Evolutionary conservation across 2,113 vertebrate genomes (phyloP).

Genomic region (Gnathonemus longibarbis): DNA sequence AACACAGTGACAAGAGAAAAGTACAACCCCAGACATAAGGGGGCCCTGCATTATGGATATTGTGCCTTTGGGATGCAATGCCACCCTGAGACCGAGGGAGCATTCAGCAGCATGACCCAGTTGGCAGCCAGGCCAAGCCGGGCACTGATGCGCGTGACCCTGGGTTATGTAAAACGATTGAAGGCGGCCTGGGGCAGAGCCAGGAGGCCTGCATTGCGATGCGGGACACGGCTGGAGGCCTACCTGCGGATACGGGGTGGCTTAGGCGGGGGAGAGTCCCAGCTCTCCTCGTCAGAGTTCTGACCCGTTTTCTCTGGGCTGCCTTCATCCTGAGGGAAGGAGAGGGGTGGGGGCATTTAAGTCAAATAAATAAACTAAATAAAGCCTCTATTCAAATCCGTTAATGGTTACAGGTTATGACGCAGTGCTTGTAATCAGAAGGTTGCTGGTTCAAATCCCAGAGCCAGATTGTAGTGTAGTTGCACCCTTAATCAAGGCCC

Average conservation of each 20-base stretch:
- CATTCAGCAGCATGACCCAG: not conserved
- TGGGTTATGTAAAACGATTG: not conserved
- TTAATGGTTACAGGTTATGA: not conserved
- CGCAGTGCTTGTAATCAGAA: not conserved
- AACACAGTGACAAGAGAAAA: not conserved
- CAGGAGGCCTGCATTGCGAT: not conserved
- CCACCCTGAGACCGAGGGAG: not conserved
- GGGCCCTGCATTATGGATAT: not conserved
- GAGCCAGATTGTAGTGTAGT: not conserved
- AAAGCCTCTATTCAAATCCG: not conserved
- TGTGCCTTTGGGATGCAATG: not conserved
- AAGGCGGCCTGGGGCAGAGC: not conserved
- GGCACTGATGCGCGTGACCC: not conserved
- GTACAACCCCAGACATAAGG: not conserved
- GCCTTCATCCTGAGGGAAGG: constrained; percentile 59
- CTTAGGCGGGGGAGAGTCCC: constrained; percentile 90
- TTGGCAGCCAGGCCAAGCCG: not conserved
- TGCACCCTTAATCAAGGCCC: not conserved
- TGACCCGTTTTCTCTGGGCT: constrained; percentile 70
- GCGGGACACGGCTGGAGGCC: not conserved
- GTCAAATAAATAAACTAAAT: not conserved
- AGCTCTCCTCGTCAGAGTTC: constrained; percentile 70
- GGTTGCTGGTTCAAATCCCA: not conserved
- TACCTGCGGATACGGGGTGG: constrained; percentile 90
- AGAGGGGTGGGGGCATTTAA: not conserved